phyloP scores from a whole-genome alignment of 1,140 invertebrate species.

The Apis florea region DNA sequence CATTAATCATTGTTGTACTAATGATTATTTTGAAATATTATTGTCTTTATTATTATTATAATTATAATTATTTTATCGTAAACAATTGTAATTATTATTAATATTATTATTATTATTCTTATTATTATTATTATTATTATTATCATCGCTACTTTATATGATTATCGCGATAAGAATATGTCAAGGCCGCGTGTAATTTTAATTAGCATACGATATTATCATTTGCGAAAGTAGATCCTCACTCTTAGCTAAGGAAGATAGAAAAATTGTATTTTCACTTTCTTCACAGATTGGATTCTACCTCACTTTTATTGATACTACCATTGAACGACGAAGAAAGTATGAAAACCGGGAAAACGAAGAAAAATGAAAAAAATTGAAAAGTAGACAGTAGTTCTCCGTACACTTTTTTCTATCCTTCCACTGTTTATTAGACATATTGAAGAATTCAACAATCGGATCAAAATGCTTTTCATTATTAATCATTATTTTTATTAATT shows the following conservation, averaged over 20 bases:
- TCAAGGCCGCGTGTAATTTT: constrained; percentile 73
- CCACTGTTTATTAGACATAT: constrained; percentile 19
- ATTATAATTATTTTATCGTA: constrained; percentile 49
- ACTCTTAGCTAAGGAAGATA: constrained; percentile 74
- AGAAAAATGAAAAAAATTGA: neutral
- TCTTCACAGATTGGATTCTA: constrained; percentile 76
- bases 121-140: constrained; percentile 62
- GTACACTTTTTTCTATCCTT: constrained; percentile 30
- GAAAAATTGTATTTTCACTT: constrained; percentile 65
- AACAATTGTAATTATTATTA: constrained; percentile 63
- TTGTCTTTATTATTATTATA: constrained; percentile 45
- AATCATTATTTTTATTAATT: constrained; percentile 17
- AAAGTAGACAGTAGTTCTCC: constrained; percentile 36
- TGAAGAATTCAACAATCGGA: constrained; percentile 41
- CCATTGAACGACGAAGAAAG: constrained; percentile 28
- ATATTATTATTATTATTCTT: constrained; percentile 52
- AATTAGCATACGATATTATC: constrained; percentile 73
- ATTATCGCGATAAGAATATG: constrained; percentile 67
- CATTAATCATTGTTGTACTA: constrained; percentile 79
- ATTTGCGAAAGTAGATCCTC: constrained; percentile 77
- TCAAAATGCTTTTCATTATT: constrained; percentile 21
- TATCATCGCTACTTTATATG: constrained; percentile 64
- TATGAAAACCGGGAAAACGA: neutral
- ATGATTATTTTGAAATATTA: constrained; percentile 71
- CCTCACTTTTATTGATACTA: constrained; percentile 73